phyloP scores from a whole-genome alignment of 2,113 vertebrate species.

The Thermophis baileyi region DNA sequence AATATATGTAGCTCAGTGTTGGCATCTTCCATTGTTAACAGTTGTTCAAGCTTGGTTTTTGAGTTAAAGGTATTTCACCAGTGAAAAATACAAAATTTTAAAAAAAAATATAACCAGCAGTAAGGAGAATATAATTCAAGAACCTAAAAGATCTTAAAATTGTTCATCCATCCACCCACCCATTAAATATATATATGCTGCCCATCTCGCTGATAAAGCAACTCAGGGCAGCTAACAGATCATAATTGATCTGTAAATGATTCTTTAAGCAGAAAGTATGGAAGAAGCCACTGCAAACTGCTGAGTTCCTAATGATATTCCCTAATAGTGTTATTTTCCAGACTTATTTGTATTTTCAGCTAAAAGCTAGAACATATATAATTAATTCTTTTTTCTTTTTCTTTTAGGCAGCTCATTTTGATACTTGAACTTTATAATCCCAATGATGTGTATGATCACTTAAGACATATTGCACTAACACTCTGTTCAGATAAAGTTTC shows the following conservation, averaged over 20 bases:
- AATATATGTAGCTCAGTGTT: neutral
- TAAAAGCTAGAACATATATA: neutral
- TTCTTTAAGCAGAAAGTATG: neutral
- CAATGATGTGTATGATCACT: conserved; percentile 67
- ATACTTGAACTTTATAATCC: conserved; percentile 72
- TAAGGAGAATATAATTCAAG: neutral
- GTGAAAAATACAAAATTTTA: neutral
- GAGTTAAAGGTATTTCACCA: neutral
- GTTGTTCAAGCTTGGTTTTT: neutral
- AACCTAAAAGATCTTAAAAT: neutral
- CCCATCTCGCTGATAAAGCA: neutral
- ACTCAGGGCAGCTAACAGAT: neutral
- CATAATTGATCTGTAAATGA: neutral
- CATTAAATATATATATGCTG: too few relatives aligned
- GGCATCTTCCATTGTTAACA: neutral
- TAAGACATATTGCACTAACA: conserved; percentile 68
- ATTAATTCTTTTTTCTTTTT: conserved; percentile 21
- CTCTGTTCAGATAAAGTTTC: conserved; percentile 74
- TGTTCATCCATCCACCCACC: neutral
- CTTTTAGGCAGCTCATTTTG: conserved; percentile 72
- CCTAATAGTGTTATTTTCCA: neutral
- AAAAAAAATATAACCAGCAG: neutral
- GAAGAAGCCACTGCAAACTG: neutral
- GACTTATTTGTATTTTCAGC: neutral
- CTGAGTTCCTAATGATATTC: neutral